phyloP scores from a whole-genome alignment of 2,113 vertebrate genomes.

The Rhadina sibilatrix region DNA sequence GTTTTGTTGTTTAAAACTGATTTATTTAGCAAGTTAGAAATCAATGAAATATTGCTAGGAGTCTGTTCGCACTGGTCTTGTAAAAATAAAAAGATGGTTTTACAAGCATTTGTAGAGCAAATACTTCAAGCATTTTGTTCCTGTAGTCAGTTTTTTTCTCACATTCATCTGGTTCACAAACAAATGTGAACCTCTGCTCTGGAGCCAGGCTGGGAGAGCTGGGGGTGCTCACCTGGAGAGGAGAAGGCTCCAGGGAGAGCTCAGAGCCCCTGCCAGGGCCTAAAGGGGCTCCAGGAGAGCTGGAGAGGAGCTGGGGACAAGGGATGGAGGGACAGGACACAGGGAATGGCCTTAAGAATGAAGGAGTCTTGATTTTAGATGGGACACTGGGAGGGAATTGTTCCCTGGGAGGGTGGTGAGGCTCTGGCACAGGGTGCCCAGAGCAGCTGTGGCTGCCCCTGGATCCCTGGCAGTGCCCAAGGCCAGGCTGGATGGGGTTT shows the following conservation, averaged over 20 bases:
- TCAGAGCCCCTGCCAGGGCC: fast-evolving
- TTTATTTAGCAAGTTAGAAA: background rate
- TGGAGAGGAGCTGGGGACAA: background rate
- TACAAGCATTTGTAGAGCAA: background rate
- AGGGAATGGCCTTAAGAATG: background rate
- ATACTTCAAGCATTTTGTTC: background rate
- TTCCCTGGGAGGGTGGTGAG: fast-evolving
- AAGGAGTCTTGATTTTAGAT: background rate
- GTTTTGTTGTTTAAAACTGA: background rate
- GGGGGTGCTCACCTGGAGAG: fast-evolving
- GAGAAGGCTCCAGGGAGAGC: fast-evolving
- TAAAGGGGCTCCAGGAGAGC: background rate
- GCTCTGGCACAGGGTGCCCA: background rate
- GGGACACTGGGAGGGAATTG: background rate
- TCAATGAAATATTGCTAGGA: background rate
- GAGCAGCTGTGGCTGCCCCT: background rate
- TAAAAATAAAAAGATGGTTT: background rate
- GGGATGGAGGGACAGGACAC: background rate
- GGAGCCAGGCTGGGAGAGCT: background rate
- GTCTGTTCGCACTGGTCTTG: background rate
- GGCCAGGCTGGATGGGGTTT: fast-evolving
- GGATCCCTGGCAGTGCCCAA: background rate
- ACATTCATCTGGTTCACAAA: background rate
- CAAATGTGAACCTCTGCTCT: background rate
- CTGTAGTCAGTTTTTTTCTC: background rate